Percentiles rank a stretch among this genome's conserved stretches.
Conservation (phyloP, 2,113 vertebrate genomes). For the Muntiacus muntjak region DNA sequence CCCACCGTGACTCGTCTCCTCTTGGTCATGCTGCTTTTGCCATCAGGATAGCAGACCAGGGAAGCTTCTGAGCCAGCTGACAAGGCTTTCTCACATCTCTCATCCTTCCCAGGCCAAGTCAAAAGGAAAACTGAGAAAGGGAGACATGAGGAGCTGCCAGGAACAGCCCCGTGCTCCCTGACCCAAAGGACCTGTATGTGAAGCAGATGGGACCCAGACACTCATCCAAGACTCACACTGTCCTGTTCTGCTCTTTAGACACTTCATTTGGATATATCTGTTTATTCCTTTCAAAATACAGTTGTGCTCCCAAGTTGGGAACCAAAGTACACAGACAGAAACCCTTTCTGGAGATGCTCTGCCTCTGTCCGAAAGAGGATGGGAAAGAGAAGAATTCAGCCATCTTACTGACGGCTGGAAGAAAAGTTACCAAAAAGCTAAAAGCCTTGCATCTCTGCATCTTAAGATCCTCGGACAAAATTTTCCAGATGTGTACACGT, state of each 20-base stretch:
- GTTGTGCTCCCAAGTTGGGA: conserved; percentile 17
- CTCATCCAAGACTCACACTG: conserved; percentile 57
- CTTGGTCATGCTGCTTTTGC: not conserved
- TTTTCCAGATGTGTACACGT: not conserved
- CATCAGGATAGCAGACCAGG: not conserved
- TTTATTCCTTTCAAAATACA: conserved; percentile 63
- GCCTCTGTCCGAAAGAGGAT: not conserved
- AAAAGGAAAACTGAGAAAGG: not conserved
- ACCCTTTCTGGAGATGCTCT: conserved; percentile 35
- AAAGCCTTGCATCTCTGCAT: not conserved
- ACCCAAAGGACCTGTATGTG: conserved; percentile 46
- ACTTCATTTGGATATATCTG: conserved; percentile 68
- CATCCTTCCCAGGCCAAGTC: not conserved
- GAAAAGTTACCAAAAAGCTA: not conserved
- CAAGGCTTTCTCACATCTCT: not conserved
- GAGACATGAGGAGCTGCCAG: not conserved
- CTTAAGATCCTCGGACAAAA: not conserved
- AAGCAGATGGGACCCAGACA: conserved; percentile 63
- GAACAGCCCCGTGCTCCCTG: not conserved
- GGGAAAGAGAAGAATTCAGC: not conserved
- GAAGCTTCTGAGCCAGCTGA: not conserved
- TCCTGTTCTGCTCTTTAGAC: conserved; percentile 43
- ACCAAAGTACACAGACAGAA: conserved; percentile 29
- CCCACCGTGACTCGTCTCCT: not conserved
- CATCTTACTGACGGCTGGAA: not conserved